A percentile compares a stretch with the other conserved stretches of the same genome.
Conservation (phyloP, 2,797 vertebrate genomes). For the Oryzias dopingdopingensis region DNA sequence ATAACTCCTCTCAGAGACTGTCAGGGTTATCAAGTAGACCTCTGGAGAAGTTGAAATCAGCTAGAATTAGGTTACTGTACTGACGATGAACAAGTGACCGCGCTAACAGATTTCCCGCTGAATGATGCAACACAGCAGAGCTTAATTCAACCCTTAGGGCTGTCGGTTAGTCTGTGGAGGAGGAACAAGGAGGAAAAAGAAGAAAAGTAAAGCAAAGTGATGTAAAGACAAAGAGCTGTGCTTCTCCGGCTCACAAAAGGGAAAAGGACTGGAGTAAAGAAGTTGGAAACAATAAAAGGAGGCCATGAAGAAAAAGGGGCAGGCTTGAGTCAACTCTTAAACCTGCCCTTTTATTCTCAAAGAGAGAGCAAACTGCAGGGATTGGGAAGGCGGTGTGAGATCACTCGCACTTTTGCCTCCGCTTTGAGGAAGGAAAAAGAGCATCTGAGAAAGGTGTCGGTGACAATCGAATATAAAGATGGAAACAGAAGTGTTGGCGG, state of each 20-base stretch:
- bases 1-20: constrained; percentile 17
- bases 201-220: neutral
- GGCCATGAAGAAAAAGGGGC: constrained; percentile 16
- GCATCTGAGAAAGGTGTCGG: constrained; percentile 19
- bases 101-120: constrained; percentile 14
- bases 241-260: constrained; percentile 15
- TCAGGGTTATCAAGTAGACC: constrained; percentile 45
- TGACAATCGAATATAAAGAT: constrained; percentile 18
- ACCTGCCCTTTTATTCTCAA: constrained; percentile 32
- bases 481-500: constrained; percentile 9
- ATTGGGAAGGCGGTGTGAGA: constrained; percentile 29
- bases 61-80: constrained; percentile 29
- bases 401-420: constrained; percentile 21
- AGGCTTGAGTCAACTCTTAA: constrained; percentile 32
- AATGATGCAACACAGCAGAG: constrained; percentile 40
- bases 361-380: constrained; percentile 31
- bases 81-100: constrained; percentile 19
- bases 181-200: neutral
- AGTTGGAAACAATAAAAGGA: constrained; percentile 18
- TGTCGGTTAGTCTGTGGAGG: constrained; percentile 38
- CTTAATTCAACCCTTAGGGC: constrained; percentile 20
- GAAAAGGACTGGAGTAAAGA: constrained; percentile 7
- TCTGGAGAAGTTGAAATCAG: constrained; percentile 40
- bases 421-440: constrained; percentile 26
- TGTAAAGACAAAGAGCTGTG: constrained; percentile 24